Evolutionary conservation across 2,797 vertebrate species (phyloP).

Genomic region (Coccyzus lansbergi): DNA sequence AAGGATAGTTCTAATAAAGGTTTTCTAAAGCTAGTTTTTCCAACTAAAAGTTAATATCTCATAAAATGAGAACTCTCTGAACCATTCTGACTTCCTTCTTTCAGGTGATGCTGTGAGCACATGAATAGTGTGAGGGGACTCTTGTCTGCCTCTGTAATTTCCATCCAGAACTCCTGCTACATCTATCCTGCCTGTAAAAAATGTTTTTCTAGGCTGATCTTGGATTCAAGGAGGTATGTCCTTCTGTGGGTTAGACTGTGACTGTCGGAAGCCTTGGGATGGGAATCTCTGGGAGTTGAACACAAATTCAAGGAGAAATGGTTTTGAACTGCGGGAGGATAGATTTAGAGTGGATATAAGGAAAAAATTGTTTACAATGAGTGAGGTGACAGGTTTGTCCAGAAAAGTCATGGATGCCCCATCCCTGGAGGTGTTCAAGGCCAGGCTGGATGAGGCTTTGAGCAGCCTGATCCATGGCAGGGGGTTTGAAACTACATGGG

Average conservation of each 20-base stretch:
- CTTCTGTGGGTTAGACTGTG: background rate
- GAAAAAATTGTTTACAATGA: no score
- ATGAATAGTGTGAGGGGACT: constrained; percentile 74
- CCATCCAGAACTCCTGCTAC: constrained; percentile 78
- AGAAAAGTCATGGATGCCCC: no score
- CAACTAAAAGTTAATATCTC: background rate
- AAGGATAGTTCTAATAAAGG: background rate
- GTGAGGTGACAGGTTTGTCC: no score
- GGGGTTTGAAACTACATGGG: no score
- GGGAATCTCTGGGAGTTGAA: background rate
- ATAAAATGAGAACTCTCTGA: background rate
- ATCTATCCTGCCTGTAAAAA: constrained; percentile 79
- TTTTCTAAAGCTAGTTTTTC: background rate
- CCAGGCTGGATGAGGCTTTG: no score
- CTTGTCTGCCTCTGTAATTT: constrained; percentile 79
- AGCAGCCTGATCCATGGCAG: no score
- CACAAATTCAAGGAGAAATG: background rate
- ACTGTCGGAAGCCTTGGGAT: background rate
- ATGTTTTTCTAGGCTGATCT: constrained; percentile 74
- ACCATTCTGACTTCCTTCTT: background rate
- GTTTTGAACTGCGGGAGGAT: no score
- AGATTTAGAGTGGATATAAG: no score
- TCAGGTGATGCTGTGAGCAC: constrained; percentile 42
- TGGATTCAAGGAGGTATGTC: constrained; percentile 73
- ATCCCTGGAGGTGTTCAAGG: no score